phyloP scores from a whole-genome alignment of 2,888 invertebrate genomes.

The Lasioglossum calceatum region DNA sequence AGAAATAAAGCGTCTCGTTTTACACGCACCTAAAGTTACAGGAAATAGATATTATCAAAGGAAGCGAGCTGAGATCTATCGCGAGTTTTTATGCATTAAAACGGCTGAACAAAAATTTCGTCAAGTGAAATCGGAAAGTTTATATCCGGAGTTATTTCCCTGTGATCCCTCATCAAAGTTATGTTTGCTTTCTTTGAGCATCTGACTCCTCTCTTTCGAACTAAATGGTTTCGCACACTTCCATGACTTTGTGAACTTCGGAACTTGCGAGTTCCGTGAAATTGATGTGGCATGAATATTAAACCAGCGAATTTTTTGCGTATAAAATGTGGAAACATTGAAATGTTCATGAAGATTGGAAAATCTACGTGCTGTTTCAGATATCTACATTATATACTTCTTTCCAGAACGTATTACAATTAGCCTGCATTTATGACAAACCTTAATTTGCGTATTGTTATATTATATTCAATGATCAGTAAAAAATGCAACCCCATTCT shows the following conservation, averaged over 20 bases:
- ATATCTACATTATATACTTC: not conserved
- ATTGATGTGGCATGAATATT: not conserved
- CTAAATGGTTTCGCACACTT: not conserved
- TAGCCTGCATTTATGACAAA: no score
- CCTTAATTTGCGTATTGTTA: no score
- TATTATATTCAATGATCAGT: no score
- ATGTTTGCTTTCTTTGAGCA: conserved; percentile 6
- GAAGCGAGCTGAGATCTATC: not conserved
- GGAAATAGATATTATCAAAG: not conserved
- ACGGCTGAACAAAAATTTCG: not conserved
- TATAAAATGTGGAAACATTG: not conserved
- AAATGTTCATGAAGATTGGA: not conserved
- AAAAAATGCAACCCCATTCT: not conserved
- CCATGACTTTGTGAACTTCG: not conserved
- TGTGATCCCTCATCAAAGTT: not conserved
- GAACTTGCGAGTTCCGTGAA: not conserved
- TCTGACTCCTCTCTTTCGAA: not conserved
- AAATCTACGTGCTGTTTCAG: not conserved
- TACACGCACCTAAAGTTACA: not conserved
- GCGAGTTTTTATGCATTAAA: not conserved
- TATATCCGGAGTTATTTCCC: not conserved
- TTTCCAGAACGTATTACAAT: not conserved
- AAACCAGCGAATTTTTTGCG: not conserved
- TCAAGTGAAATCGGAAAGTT: not conserved
- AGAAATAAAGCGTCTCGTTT: not conserved